Base-by-base conservation (phyloP, 1,140 invertebrate species). In the Calephelis virginiensis region DNA sequence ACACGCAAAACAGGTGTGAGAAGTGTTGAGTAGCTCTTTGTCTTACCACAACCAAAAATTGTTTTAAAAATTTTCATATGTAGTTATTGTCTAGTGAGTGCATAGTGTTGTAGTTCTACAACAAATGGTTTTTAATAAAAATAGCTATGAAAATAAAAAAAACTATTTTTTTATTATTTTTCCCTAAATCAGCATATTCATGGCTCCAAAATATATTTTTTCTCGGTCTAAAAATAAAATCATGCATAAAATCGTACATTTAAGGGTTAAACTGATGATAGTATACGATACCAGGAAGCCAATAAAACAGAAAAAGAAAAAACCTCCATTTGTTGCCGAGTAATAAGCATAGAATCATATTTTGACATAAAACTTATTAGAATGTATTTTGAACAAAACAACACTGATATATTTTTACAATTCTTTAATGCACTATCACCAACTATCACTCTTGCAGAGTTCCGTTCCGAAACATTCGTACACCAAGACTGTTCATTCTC, bases 21-120 rank as follows among this genome's bases (percentile, higher is more conserved):
- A 80, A 80, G 70, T 80, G 78, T 76, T 70, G 72, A 76, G 72
- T 77, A 77, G 71, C 69, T 68, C 68, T 80, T 69, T 80, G 78
- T 77, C 69, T 77, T 73, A 80, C 65, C 70, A 77, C 63, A 76
- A 74, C 70, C 67, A 80, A 80, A 65, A 76, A 77, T 71, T 76
- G 76, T 76, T 77, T 80, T 71, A 75, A 75, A 73, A 69, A 72
- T 71, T 80, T 80, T 73, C 76, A 78, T 75, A 76, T 72, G 69
- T 76, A 71, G 71, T 75, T 72, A 75, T 70, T 76, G 70, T 74
- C 68, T 71, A 76, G 70, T 74, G 65, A 78, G 68, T 77, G 73
- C 76, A 73, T 77, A 71, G 68, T 75, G 73, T 75, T 74, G 73
- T 73, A 78, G 69, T 70, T 73, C 71, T 78, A 67, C 73, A 75